Evolutionary conservation across 2,888 invertebrate species (phyloP).

Genomic region (Hypomecis atomaria): DNA sequence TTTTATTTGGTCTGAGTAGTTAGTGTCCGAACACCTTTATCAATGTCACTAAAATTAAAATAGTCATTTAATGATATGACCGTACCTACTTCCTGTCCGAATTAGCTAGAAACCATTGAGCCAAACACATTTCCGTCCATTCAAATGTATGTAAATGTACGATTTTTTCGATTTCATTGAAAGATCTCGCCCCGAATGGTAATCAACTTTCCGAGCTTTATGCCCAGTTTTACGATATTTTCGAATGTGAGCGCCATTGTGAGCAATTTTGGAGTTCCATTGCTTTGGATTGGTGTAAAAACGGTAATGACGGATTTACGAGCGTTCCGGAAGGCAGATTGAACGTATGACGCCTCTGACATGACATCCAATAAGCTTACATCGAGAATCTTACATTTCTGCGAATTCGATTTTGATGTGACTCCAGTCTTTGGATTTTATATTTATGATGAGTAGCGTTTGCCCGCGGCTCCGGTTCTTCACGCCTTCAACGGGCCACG

Average conservation of each 20-base stretch:
- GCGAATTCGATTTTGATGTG: too few relatives aligned
- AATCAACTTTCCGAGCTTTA: constrained; percentile 48
- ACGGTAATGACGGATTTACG: constrained; percentile 18
- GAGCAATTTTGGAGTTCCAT: constrained; percentile 19
- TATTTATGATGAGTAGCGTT: too few relatives aligned
- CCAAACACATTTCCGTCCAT: constrained; percentile 74
- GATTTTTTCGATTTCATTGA: constrained; percentile 61
- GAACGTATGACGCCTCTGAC: constrained; percentile 2
- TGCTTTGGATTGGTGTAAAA: constrained; percentile 12
- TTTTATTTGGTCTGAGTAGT: too few relatives aligned
- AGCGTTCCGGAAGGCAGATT: constrained; percentile 11
- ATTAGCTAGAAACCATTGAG: constrained; percentile 67
- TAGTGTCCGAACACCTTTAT: too few relatives aligned
- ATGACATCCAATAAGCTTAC: neutral
- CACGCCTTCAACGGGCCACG: too few relatives aligned
- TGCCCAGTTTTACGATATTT: constrained; percentile 38
- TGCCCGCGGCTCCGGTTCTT: too few relatives aligned
- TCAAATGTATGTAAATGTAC: constrained; percentile 62
- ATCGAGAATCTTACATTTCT: too few relatives aligned
- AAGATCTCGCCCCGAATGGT: constrained; percentile 56
- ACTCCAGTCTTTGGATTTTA: too few relatives aligned
- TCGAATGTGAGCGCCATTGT: constrained; percentile 28
- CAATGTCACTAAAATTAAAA: constrained; percentile 7
- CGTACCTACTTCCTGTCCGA: constrained; percentile 49
- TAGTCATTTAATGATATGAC: constrained; percentile 44